Evolutionary conservation across 2,888 invertebrate genomes (phyloP).

Genomic region (Apeira syringaria): DNA sequence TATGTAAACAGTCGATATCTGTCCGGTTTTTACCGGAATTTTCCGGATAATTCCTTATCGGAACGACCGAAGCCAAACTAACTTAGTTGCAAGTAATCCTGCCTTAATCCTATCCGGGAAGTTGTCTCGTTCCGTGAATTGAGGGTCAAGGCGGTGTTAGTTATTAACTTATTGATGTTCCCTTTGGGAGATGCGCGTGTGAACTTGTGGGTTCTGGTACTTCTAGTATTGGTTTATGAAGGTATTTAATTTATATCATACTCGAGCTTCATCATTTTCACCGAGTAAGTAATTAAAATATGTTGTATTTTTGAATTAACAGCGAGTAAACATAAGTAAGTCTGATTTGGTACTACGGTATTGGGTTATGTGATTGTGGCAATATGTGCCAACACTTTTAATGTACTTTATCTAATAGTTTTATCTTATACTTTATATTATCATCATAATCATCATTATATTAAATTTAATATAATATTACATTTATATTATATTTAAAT

Average conservation of each 20-base stretch:
- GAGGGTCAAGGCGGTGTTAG: slow-evolving; percentile 19
- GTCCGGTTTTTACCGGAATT: slow-evolving; percentile 26
- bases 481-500: too few relatives aligned
- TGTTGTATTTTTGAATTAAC: too few relatives aligned
- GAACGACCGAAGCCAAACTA: slow-evolving; percentile 30
- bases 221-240: not conserved
- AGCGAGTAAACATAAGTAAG: too few relatives aligned
- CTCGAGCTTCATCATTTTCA: too few relatives aligned
- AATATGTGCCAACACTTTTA: too few relatives aligned
- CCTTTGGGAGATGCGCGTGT: slow-evolving; percentile 3
- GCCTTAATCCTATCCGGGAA: slow-evolving; percentile 36
- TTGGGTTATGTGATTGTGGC: too few relatives aligned
- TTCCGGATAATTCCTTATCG: slow-evolving; percentile 34
- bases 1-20: slow-evolving; percentile 26
- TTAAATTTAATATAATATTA: too few relatives aligned
- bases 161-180: slow-evolving; percentile 21
- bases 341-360: too few relatives aligned
- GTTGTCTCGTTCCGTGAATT: slow-evolving; percentile 27
- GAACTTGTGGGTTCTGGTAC: slow-evolving; percentile 3
- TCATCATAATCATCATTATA: too few relatives aligned
- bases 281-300: too few relatives aligned
- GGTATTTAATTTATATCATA: not conserved
- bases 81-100: slow-evolving; percentile 34
- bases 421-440: too few relatives aligned
- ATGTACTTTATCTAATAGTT: too few relatives aligned